Evolutionary conservation across 2,113 vertebrate genomes (phyloP), one percentile per base, ranked within the genome.

Genomic region (Mormoops blainvillei): DNA sequence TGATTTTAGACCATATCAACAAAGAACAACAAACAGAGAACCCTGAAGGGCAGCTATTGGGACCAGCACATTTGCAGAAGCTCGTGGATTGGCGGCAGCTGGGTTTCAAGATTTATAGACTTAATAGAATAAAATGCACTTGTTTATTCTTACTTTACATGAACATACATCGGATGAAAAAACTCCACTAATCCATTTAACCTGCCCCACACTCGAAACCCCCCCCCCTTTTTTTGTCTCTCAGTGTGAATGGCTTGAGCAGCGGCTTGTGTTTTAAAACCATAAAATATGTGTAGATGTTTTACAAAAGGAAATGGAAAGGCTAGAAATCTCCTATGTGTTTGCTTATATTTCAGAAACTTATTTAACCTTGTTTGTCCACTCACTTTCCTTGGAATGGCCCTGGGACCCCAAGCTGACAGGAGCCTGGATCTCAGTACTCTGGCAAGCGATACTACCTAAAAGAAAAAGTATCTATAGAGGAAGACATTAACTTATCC

Each of bases 71-170:
- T 95, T 48, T 91, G 38, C 54, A 96, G 96, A 90, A 96, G 90
- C 71, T 88, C 54, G 68, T 33, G 67, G 82, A 90, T 77, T 22
- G 19, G 33, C 91, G 67, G 92, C 97, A 97, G 97, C 96, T 97
- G 97, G 95, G 86, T 92, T 95, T 94, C 50, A 95, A 94, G 97
- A 93, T 63, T 96, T 88, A 73, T 67, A 80, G 74, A 76, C 94
- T 98, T 96, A 97, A 95, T 89, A 95, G 73, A 36, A 88, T 96
- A 98, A 98, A 95, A 78, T 92, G 61, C 80, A 89, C 95, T 97
- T 98, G 92, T 96, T 98, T 93, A 94, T 97, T 96, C 97, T 97
- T 87, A 94, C 93, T 98, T 93, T 87, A 90, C 68, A 95, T 73
- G 96, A 98, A 93, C 77, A 92, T 94, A 63, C 94, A 73, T 87